Evolutionary conservation across 2,797 vertebrate species (phyloP).

Genomic region (Ceyx erithaca): DNA sequence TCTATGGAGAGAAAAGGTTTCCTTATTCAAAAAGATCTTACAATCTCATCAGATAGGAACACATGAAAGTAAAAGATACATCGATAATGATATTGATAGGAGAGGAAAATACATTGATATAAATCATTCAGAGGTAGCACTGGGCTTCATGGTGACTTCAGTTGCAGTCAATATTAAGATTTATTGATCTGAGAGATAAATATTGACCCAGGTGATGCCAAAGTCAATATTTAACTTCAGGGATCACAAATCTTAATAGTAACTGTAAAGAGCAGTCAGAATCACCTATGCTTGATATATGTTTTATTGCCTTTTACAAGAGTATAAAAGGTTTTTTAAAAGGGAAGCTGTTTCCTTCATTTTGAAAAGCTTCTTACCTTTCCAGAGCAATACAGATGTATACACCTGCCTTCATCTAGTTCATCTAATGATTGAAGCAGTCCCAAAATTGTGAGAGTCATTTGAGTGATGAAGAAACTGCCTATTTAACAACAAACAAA

Average conservation of each 20-base stretch:
- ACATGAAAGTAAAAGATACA: slow-evolving; percentile 17
- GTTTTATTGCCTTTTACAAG: slow-evolving; percentile 48
- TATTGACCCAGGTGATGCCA: slow-evolving; percentile 60
- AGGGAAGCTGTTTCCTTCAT: slow-evolving; percentile 10
- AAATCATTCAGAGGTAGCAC: slow-evolving; percentile 48
- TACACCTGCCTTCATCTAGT: background rate
- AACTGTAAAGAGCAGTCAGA: slow-evolving; percentile 53
- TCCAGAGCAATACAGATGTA: background rate
- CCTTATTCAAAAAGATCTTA: background rate
- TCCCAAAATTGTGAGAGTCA: background rate
- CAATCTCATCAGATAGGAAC: background rate
- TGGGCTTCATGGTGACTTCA: slow-evolving; percentile 6
- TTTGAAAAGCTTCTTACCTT: background rate
- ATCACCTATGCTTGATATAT: slow-evolving; percentile 45
- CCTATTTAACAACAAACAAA: background rate
- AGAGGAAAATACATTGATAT: slow-evolving; percentile 1
- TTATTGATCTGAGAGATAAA: slow-evolving; percentile 62
- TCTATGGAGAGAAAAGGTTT: background rate
- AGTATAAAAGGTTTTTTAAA: slow-evolving; percentile 33
- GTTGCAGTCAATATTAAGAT: slow-evolving; percentile 50
- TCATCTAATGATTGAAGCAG: background rate
- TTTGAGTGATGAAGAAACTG: background rate
- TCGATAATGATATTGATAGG: background rate
- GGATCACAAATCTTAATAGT: slow-evolving; percentile 61
- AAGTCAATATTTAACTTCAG: slow-evolving; percentile 67